These are phyloP conservation scores for Volucella zonaria DNA, from an alignment of 2,888 invertebrate genomes.

Conservation along the genomic window DNA sequence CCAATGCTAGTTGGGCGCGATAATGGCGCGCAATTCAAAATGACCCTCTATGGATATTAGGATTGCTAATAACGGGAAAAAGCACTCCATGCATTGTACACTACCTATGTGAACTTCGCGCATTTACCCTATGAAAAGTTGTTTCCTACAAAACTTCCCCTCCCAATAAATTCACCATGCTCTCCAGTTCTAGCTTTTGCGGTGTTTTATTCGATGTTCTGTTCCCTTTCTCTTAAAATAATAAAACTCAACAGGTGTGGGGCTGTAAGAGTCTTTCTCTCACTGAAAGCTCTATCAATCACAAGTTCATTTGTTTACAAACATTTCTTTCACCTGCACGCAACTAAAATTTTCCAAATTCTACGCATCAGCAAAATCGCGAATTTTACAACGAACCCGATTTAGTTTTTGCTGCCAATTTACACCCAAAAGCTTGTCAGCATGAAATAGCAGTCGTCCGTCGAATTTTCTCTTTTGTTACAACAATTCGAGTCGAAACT, in stretches of 20 bases:
- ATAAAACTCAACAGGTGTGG: slow-evolving; percentile 45
- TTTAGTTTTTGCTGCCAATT: too few species aligned
- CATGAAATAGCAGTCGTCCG: too few species aligned
- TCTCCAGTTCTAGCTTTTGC: background rate
- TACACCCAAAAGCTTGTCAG: too few species aligned
- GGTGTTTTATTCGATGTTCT: slow-evolving; percentile 3
- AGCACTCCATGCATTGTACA: too few species aligned
- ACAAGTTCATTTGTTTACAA: slow-evolving; percentile 40
- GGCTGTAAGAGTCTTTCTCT: background rate
- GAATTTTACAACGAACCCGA: background rate
- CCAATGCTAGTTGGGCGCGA: too few species aligned
- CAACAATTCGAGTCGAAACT: background rate
- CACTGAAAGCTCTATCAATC: background rate
- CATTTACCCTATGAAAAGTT: slow-evolving; percentile 25
- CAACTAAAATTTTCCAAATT: slow-evolving; percentile 3
- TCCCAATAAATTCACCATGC: slow-evolving; percentile 5
- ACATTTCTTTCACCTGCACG: slow-evolving; percentile 10
- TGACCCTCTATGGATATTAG: too few species aligned
- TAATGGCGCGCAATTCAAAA: too few species aligned
- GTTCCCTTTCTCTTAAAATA: slow-evolving; percentile 25
- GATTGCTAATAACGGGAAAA: too few species aligned
- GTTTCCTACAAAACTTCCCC: background rate
- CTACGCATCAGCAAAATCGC: background rate
- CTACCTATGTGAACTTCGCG: background rate
- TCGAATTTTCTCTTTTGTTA: background rate